Conservation (phyloP, 2,888 invertebrate genomes). For the Philaethria dido region DNA sequence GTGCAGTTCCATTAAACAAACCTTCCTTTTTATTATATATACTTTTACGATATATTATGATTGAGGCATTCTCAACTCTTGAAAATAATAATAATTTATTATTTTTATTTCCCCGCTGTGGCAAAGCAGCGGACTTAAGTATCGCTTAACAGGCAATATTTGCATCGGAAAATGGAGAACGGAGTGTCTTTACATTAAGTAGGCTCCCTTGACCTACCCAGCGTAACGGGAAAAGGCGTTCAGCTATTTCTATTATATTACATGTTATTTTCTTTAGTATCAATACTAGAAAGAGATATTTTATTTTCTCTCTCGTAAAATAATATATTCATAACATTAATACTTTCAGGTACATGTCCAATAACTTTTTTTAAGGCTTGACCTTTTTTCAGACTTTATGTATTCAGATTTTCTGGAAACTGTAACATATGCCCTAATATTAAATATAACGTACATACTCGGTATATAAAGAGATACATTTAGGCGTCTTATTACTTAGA, state of each 20-base stretch:
- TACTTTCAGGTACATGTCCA: slow-evolving; percentile 23
- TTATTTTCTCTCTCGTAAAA: background rate
- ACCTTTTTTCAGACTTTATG: slow-evolving; percentile 35
- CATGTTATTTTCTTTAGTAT: background rate
- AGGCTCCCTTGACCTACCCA: background rate
- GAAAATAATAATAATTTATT: no score
- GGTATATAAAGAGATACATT: background rate
- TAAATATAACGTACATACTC: background rate
- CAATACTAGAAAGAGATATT: background rate
- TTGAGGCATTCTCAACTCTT: no score
- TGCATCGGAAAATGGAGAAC: no score
- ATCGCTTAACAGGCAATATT: no score
- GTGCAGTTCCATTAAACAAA: no score
- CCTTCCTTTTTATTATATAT: no score
- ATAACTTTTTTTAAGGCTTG: slow-evolving; percentile 30
- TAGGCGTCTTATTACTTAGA: slow-evolving; percentile 12
- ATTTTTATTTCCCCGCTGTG: no score
- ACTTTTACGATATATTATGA: no score
- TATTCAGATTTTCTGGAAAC: slow-evolving; percentile 21
- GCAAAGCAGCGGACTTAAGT: no score
- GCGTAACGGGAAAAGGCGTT: background rate
- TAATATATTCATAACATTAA: slow-evolving; percentile 22
- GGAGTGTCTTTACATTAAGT: background rate
- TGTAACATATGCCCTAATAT: slow-evolving; percentile 10
- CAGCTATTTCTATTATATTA: background rate